Percentiles rank a stretch among this genome's conserved stretches.
Evolutionary conservation across 2,888 invertebrate genomes (phyloP).

Genomic region (Acronicta psi): DNA sequence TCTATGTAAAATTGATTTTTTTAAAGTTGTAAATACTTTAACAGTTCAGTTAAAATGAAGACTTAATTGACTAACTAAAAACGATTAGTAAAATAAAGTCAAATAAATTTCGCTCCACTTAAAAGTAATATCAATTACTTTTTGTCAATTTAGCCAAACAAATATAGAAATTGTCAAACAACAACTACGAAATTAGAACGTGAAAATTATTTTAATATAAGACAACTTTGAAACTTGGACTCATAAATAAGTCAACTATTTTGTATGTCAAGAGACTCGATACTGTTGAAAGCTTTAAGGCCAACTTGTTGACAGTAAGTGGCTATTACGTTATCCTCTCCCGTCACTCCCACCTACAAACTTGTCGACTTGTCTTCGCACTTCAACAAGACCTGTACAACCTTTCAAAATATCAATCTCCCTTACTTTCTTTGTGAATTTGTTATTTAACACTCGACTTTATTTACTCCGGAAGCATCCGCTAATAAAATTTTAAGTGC

Average conservation of each 20-base stretch:
- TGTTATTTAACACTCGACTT: slow-evolving; percentile 41
- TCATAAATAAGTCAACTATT: slow-evolving; percentile 36
- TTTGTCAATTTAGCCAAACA: slow-evolving; percentile 1
- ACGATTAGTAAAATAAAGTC: too few species aligned
- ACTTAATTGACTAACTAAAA: too few species aligned
- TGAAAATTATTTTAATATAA: slow-evolving; percentile 20
- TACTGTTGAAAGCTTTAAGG: slow-evolving; percentile 34
- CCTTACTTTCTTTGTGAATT: slow-evolving; percentile 41
- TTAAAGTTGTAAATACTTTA: too few species aligned
- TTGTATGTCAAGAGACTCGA: slow-evolving; percentile 27
- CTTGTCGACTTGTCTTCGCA: slow-evolving; percentile 22
- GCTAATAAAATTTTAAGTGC: slow-evolving; percentile 74
- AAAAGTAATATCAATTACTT: not conserved
- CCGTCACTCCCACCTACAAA: slow-evolving; percentile 23
- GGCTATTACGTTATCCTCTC: slow-evolving; percentile 37
- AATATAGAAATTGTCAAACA: slow-evolving; percentile 28
- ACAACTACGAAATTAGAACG: slow-evolving; percentile 33
- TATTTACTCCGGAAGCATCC: slow-evolving; percentile 53
- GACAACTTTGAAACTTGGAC: slow-evolving; percentile 31
- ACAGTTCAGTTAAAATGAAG: too few species aligned
- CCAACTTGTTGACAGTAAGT: slow-evolving; percentile 41
- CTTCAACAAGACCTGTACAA: slow-evolving; percentile 19
- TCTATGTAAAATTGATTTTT: too few species aligned
- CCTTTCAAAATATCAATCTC: slow-evolving; percentile 23
- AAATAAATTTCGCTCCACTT: too few species aligned